Base-by-base conservation (phyloP, 2,797 vertebrate species). In the Sebastes wilsoni region DNA sequence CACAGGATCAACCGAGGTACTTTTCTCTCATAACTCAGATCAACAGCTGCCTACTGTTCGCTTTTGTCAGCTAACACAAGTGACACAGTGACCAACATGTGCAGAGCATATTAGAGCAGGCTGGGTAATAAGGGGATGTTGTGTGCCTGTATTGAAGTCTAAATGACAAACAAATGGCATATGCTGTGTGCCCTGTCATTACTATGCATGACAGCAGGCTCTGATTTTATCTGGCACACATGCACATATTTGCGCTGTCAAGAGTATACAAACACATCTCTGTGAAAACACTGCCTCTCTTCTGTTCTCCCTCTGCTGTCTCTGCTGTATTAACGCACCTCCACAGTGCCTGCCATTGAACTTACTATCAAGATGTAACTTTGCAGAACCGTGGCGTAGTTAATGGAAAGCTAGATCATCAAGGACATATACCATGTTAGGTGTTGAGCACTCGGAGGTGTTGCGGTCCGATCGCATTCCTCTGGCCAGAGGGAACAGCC, bases 1-100 rank as follows among this genome's bases (percentile, higher is more conserved):
- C 94, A 99, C 99, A 42, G 99, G 99, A 92, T 99, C 99, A 71
- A 99, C 97, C 5, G 93, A 98, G 98, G 99, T 99, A 97, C 93
- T 79, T 87, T 82, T 78, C 38, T 75, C 56, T 58, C 60, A 59
- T 27, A 61, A 68, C 56, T 88, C 52, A 56, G 74, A 91, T 85
- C 80, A 77, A 27, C 83, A 84, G 81, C 86, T 89, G 88, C 70
- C 54, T 46, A 52, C 66, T 61, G 60, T 69, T 86, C 16, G 36
- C 79, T 58, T 87, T 87, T 91, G 73, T 86, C 81, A 77, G 32
- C 66, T 36, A 77, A 75, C 72, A 52, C 59, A 23, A 87, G 73
- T 86, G 93, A 92, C 91, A 91, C 82, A 77, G 88, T 89, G 92
- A 92, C 87, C 82, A 90, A 92, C 88, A 93, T 92, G 91, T 94